Base-by-base conservation (phyloP, 2,113 vertebrate genomes). In the Phyllostomus discolor region DNA sequence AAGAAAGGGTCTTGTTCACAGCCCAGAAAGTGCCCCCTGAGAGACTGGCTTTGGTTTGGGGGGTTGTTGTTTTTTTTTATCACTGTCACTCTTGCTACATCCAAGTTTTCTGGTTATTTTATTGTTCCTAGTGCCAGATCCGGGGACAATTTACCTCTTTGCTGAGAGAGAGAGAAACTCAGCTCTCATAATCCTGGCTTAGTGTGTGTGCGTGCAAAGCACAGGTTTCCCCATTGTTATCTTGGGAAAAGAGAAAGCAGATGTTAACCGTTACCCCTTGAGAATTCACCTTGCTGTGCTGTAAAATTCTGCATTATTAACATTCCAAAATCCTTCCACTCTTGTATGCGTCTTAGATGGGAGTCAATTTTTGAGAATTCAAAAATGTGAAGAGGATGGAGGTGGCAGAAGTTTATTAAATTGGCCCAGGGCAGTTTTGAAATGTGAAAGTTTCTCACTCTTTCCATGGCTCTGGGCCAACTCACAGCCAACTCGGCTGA, bases 341-440 rank as follows among this genome's bases (percentile, higher is more conserved):
- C 87, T 95, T 76, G 92, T 94, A 84, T 9, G n/a, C 10, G 22
- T 95, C 95, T 96, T 94, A 96, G 92, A 94, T 69, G 75, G 91
- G 90, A 96, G 90, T 95, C 96, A 96, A 93, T 97, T 97, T 97
- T 97, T 97, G 95, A 97, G 94, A 97, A 98, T 96, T 98, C 90
- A 94, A 97, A 96, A 97, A 72, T 97, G 95, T 97, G 94, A 88
- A 95, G 72, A 98, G 88, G 93, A 93, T 97, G 86, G 97, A 97
- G 96, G 88, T 94, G 95, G 97, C 90, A 97, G 96, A 96, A 97
- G 92, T 98, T 98, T 96, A 98, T 98, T 97, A 98, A 97, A 98
- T 97, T 98, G 98, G 97, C 97, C 97, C 97, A 98, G 98, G 97
- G 97, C 97, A 96, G 94, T 98, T 98, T 97, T 97, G 94, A 97